Conservation (phyloP, 2,888 invertebrate genomes). For the Fabriciana adippe region DNA sequence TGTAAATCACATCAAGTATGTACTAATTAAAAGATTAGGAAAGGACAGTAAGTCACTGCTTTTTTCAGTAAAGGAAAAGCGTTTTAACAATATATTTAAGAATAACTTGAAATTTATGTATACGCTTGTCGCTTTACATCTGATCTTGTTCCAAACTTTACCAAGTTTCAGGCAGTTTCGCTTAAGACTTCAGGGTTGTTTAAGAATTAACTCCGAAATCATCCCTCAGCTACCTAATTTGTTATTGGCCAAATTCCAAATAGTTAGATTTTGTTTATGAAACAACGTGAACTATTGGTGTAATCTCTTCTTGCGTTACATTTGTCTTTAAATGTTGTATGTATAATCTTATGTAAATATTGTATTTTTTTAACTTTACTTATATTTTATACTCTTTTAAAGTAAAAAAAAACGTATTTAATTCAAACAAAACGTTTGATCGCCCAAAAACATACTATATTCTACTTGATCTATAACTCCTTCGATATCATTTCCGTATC, state of each 20-base stretch:
- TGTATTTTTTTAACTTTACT: no score
- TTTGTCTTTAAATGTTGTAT: no score
- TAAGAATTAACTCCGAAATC: conserved; percentile 56
- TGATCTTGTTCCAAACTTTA: conserved; percentile 33
- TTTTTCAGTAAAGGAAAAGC: not conserved
- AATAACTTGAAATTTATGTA: not conserved
- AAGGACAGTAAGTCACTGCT: no score
- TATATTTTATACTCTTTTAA: no score
- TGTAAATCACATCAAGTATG: no score
- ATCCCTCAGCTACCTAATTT: conserved; percentile 43
- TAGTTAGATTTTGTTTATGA: conserved; percentile 33
- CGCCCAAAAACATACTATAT: no score
- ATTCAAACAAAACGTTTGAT: no score
- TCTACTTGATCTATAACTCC: no score
- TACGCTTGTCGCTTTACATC: conserved; percentile 26
- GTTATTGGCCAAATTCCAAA: conserved; percentile 26
- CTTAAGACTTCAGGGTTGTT: conserved; percentile 44
- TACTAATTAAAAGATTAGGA: no score
- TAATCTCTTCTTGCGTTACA: conserved; percentile 12
- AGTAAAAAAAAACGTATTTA: no score
- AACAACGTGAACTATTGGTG: conserved; percentile 24
- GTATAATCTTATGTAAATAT: no score
- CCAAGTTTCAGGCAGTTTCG: conserved; percentile 36
- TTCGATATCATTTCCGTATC: no score
- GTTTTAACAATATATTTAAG: not conserved